These are phyloP conservation scores for Chydorus sphaericus DNA, from an alignment of 2,888 invertebrate genomes.

Conservation along the genomic window DNA sequence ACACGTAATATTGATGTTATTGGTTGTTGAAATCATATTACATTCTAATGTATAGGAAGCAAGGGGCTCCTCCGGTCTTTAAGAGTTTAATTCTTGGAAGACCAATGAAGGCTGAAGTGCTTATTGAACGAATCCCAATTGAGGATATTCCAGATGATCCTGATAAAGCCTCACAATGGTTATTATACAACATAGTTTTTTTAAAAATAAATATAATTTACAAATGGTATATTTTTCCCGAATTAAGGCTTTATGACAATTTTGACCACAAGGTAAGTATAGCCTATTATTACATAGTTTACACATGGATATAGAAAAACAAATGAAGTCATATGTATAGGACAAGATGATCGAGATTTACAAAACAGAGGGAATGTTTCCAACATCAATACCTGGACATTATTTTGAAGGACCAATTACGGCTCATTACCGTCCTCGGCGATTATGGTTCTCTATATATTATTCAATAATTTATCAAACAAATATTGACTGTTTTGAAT, in stretches of 20 bases:
- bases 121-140: slow-evolving; percentile 65
- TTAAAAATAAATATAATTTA: slow-evolving; percentile 59
- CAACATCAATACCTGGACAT: background rate
- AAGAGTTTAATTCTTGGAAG: slow-evolving; percentile 58
- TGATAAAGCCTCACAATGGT: slow-evolving; percentile 58
- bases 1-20: slow-evolving; percentile 19
- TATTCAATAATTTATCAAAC: too few species aligned
- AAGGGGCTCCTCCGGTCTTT: slow-evolving; percentile 52
- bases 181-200: slow-evolving; percentile 64
- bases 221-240: too few species aligned
- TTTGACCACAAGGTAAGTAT: slow-evolving; percentile 77
- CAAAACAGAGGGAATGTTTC: background rate
- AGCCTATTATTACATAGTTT: too few species aligned
- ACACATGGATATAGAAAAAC: too few species aligned
- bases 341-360: background rate
- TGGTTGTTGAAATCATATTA: slow-evolving; percentile 18
- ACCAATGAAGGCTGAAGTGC: slow-evolving; percentile 54
- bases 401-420: background rate
- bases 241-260: slow-evolving; percentile 56
- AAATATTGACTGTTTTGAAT: too few species aligned
- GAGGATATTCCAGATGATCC: slow-evolving; percentile 63
- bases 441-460: too few species aligned
- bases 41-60: slow-evolving; percentile 18
- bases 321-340: background rate
- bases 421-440: background rate